phyloP scores from a whole-genome alignment of 2,113 vertebrate species.

The Gracilinanus agilis region DNA sequence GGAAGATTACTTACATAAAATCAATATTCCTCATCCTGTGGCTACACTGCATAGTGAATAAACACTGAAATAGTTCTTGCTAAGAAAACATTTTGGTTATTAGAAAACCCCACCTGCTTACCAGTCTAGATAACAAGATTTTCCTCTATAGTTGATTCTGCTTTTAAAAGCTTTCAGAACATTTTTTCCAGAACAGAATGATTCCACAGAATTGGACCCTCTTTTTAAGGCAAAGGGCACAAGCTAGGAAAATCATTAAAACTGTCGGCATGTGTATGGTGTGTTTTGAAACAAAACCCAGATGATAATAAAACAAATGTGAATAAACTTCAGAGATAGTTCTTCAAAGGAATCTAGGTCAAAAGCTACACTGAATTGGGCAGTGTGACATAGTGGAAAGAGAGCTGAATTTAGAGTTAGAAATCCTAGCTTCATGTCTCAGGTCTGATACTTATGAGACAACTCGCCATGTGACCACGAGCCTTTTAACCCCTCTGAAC shows the following conservation, averaged over 20 bases:
- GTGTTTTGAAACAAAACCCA: background rate
- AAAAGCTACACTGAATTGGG: background rate
- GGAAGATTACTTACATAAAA: background rate
- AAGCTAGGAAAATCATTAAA: background rate
- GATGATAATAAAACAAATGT: background rate
- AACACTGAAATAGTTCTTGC: background rate
- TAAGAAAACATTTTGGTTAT: background rate
- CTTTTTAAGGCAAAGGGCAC: no score
- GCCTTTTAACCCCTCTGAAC: background rate
- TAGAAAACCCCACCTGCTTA: background rate
- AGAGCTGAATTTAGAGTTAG: background rate
- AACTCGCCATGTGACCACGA: background rate
- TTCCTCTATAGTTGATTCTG: background rate
- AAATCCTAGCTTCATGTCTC: background rate
- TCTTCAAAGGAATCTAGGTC: background rate
- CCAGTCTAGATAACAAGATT: background rate
- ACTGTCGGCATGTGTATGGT: background rate
- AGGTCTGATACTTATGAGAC: background rate
- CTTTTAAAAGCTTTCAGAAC: background rate
- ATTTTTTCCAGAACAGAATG: background rate
- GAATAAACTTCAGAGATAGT: background rate
- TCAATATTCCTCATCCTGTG: background rate
- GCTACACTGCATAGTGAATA: background rate
- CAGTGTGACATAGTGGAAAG: background rate
- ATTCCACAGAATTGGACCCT: background rate